Conservation (phyloP, 2,797 vertebrate species). For the Ceyx erithaca region DNA sequence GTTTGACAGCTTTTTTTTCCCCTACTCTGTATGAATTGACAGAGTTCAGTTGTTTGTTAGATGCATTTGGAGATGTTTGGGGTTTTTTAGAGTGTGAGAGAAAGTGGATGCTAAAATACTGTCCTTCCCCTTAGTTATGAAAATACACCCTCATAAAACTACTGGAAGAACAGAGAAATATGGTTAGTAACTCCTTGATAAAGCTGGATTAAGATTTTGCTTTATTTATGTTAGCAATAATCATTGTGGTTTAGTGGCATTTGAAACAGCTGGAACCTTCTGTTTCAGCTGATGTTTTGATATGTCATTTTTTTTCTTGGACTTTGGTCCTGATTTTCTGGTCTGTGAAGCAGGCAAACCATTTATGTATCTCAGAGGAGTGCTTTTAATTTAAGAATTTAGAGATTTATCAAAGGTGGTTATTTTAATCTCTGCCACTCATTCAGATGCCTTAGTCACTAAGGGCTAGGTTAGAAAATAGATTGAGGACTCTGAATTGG, state of each 20-base stretch:
- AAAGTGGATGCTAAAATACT: not conserved
- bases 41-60: not conserved
- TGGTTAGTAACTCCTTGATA: constrained; percentile 45
- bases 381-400: constrained; percentile 51
- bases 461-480: not conserved
- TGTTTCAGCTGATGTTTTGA: constrained; percentile 55
- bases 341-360: constrained; percentile 39
- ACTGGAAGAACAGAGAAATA: constrained; percentile 32
- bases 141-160: not conserved
- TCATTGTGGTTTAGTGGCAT: constrained; percentile 67
- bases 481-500: not conserved
- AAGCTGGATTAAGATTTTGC: constrained; percentile 60
- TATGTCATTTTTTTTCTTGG: constrained; percentile 51
- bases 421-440: constrained; percentile 51
- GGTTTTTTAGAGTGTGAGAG: not conserved
- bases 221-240: constrained; percentile 69
- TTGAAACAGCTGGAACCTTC: constrained; percentile 58
- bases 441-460: not conserved
- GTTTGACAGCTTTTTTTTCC: constrained; percentile 6
- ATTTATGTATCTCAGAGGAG: constrained; percentile 41
- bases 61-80: not conserved
- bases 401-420: constrained; percentile 40
- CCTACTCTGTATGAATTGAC: not conserved
- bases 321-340: constrained; percentile 59
- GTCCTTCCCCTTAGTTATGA: not conserved